These are phyloP conservation scores for Drosophila pandora DNA, from an alignment of 1,140 invertebrate species.

Conservation along the genomic window DNA sequence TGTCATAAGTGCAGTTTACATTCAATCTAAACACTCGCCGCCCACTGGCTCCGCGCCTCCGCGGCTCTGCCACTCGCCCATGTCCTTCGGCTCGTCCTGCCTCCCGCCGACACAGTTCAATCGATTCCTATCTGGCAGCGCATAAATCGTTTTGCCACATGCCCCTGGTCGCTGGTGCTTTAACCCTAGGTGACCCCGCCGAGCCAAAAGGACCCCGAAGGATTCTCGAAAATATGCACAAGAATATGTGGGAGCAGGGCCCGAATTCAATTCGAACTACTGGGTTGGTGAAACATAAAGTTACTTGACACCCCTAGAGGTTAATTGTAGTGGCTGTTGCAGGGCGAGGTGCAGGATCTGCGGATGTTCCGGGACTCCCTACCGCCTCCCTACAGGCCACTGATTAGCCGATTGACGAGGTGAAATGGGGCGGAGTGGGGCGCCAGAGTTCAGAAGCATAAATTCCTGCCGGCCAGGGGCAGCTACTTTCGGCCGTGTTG, in stretches of 20 bases:
- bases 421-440: slow-evolving; percentile 7
- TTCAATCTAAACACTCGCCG: slow-evolving; percentile 75
- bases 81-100: neutral
- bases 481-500: slow-evolving; percentile 53
- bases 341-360: neutral
- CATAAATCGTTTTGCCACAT: slow-evolving; percentile 79
- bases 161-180: slow-evolving; percentile 46
- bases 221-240: neutral
- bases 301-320: neutral
- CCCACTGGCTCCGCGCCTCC: neutral
- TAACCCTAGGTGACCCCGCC: slow-evolving; percentile 16
- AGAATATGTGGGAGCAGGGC: no score
- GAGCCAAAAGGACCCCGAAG: slow-evolving; percentile 16
- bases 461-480: slow-evolving; percentile 51
- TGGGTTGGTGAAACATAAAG: neutral
- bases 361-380: neutral
- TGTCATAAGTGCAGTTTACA: slow-evolving; percentile 80
- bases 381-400: slow-evolving; percentile 7
- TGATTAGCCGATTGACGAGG: slow-evolving; percentile 33
- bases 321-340: neutral
- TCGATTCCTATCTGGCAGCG: slow-evolving; percentile 78
- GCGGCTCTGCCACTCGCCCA: neutral
- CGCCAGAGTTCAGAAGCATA: slow-evolving; percentile 51
- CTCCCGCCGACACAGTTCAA: slow-evolving; percentile 49
- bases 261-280: neutral